phyloP scores from a whole-genome alignment of 1,140 invertebrate species.

The Rhagoletis zephyria region DNA sequence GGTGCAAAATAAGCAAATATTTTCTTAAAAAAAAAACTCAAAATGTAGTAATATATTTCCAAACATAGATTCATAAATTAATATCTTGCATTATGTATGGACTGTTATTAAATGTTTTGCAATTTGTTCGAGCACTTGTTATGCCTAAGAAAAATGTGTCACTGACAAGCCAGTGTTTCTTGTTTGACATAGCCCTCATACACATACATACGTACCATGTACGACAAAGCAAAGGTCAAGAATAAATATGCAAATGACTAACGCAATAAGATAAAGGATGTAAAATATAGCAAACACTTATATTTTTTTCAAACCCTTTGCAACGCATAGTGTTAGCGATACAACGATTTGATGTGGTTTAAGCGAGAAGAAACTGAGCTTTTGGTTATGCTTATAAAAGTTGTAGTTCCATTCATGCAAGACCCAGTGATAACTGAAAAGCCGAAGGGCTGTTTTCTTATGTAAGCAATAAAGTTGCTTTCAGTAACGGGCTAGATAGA shows the following conservation, averaged over 20 bases:
- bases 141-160: background rate
- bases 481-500: too few species aligned
- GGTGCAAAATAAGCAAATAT: background rate
- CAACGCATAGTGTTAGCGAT: too few species aligned
- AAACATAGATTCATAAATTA: background rate
- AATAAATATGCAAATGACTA: background rate
- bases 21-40: too few species aligned
- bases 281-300: too few species aligned
- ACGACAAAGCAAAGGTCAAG: background rate
- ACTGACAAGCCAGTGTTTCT: background rate
- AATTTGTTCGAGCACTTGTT: background rate
- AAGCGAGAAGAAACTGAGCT: too few species aligned
- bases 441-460: too few species aligned
- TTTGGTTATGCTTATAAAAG: too few species aligned
- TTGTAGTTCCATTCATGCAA: too few species aligned
- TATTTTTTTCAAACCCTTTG: too few species aligned
- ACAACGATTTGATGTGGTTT: too few species aligned
- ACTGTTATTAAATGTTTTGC: constrained; percentile 36
- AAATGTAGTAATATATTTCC: background rate
- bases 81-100: constrained; percentile 11
- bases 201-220: background rate
- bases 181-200: background rate
- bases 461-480: too few species aligned
- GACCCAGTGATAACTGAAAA: too few species aligned
- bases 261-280: background rate